Evolutionary conservation across 2,113 vertebrate species (phyloP), one percentile per base, ranked within the genome.

Genomic region (Paracanthobrama guichenoti): DNA sequence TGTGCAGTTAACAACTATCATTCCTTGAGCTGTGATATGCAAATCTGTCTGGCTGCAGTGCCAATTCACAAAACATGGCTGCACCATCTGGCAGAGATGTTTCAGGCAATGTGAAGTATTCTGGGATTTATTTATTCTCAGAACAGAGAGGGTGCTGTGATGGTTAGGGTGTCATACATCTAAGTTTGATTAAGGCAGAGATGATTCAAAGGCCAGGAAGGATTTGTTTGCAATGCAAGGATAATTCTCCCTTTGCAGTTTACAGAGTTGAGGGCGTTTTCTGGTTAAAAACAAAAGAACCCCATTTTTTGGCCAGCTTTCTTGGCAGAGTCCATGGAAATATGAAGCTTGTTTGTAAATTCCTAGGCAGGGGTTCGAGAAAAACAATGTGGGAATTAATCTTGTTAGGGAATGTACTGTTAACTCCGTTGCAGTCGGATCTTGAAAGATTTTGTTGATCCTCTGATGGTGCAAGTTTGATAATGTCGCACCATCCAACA

Each of bases 181-280:
- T 28, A 48, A 46, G 71, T 48, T 50, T 39, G 39, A 83, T 59
- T 28, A 76, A 24, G 28, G 73, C 42, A 26, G 6, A 84, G 67
- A 71, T 66, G 22, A 74, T 75, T 16, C 28, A 14, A 74, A 57
- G 55, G 64, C 35, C 46, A 39, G 24, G 14, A 53, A 72, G 76
- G 64, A 71, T 76, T 64, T 31, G 72, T 35, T 74, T 69, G 69
- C 84, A 76, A 4, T 6, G 22, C 4, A 24, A 2, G 0, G 4
- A 60, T 46, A 66, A 83, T 86, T 86, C 62, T 82, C 22, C 35
- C 39, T 85, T 81, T 80, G 35, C 24, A 24, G 4, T 72, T 79
- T 73, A 77, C 42, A 26, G 67, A 57, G 13, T 62, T 35, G 12
- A 60, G 9, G 7, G 44, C 9, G 18, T 66, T 76, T 71, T 86